phyloP scores from a whole-genome alignment of 2,888 invertebrate genomes.

The Tachina fera region DNA sequence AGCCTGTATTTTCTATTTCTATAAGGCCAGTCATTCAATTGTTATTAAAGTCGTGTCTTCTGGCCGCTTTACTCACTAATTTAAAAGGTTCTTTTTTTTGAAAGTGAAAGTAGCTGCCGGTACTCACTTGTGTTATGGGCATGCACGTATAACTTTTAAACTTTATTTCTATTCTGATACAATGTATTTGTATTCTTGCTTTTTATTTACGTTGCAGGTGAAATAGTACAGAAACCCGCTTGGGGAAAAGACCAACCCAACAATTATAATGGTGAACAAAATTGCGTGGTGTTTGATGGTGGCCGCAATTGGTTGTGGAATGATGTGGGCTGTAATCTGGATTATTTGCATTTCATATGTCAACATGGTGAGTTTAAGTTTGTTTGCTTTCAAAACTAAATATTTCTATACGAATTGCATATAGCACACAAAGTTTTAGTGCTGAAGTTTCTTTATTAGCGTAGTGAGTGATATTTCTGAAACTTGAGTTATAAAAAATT shows the following conservation, averaged over 20 bases:
- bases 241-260: constrained; percentile 98
- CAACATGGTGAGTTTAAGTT: constrained; percentile 90
- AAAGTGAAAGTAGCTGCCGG: constrained; percentile 46
- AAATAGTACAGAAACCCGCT: constrained; percentile 89
- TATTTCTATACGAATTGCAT: not conserved
- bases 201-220: constrained; percentile 84
- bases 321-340: constrained; percentile 96
- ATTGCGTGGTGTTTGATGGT: constrained; percentile 96
- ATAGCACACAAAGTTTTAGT: too few species aligned
- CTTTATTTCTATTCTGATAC: constrained; percentile 17
- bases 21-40: not conserved
- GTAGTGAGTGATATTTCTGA: too few species aligned
- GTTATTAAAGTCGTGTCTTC: not conserved
- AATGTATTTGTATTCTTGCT: constrained; percentile 12
- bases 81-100: constrained; percentile 21
- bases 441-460: too few species aligned
- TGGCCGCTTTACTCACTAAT: not conserved
- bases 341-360: constrained; percentile 96
- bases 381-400: not conserved
- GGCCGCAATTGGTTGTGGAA: constrained; percentile 96
- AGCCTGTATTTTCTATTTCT: not conserved
- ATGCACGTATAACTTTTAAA: not conserved
- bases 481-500: too few species aligned
- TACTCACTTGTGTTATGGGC: not conserved
- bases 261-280: constrained; percentile 97